Evolutionary conservation across 2,797 vertebrate genomes (phyloP).

Genomic region (Phrynocephalus forsythii): DNA sequence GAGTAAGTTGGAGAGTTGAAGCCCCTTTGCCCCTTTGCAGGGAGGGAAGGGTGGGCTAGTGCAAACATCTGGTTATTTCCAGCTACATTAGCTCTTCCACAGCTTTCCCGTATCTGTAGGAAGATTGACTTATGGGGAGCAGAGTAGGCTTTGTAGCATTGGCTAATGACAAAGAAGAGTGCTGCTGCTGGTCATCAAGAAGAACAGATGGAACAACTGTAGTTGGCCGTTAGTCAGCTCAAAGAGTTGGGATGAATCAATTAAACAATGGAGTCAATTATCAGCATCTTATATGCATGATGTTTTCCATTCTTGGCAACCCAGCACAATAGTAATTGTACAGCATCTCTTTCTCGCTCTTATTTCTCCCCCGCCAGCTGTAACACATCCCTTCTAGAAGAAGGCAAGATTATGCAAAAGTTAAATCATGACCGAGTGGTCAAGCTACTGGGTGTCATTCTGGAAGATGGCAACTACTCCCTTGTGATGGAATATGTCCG

Average conservation of each 20-base stretch:
- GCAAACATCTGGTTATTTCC: neutral
- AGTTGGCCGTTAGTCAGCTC: neutral
- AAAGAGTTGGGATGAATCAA: neutral
- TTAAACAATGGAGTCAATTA: neutral
- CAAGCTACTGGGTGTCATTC: conserved; percentile 89
- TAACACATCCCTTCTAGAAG: conserved; percentile 85
- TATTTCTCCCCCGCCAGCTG: conserved; percentile 70
- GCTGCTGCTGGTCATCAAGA: neutral
- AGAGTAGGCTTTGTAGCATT: neutral
- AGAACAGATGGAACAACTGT: neutral
- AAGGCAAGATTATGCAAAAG: conserved; percentile 89
- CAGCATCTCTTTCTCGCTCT: conserved; percentile 28
- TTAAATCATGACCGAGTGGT: conserved; percentile 90
- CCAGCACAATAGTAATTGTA: neutral
- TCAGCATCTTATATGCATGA: neutral
- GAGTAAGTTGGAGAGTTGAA: conserved; percentile 83
- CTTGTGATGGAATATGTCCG: conserved; percentile 94
- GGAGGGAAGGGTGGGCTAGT: neutral
- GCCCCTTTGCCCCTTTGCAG: neutral
- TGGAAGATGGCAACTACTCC: conserved; percentile 91
- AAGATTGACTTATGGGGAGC: neutral
- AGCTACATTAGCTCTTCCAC: neutral
- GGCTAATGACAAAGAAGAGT: neutral
- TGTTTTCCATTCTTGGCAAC: neutral
- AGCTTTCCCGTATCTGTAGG: neutral